Conservation (phyloP, 2,797 vertebrate species). For the Myiotriccus ornatus region DNA sequence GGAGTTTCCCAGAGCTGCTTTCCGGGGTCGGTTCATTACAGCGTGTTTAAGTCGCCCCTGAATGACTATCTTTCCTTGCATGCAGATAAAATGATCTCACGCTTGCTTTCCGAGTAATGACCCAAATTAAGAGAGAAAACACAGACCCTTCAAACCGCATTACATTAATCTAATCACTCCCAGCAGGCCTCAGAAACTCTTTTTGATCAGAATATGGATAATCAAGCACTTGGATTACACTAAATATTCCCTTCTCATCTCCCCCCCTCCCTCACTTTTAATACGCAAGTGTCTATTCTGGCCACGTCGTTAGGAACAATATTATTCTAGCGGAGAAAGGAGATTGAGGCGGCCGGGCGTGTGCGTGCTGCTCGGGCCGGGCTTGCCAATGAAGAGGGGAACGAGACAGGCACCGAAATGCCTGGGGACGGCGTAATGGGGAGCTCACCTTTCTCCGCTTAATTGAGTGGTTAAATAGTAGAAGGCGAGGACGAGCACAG, state of each 20-base stretch:
- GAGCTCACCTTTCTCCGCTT: conserved; percentile 68
- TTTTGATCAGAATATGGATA: conserved; percentile 84
- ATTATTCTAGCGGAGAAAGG: conserved; percentile 79
- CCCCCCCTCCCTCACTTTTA: conserved; percentile 74
- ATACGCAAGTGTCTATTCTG: conserved; percentile 84
- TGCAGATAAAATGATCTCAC: conserved; percentile 85
- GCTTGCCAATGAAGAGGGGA: conserved; percentile 80
- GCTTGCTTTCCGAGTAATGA: conserved; percentile 92
- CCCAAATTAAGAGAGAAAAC: conserved; percentile 93
- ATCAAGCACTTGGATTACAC: conserved; percentile 89
- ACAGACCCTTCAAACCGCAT: conserved; percentile 91
- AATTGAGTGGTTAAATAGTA: conserved; percentile 59
- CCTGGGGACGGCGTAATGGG: conserved; percentile 66
- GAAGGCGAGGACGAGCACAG: conserved; percentile 34
- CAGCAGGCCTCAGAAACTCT: conserved; percentile 85
- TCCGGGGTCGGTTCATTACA: conserved; percentile 24
- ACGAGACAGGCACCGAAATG: conserved; percentile 70
- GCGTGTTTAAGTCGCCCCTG: conserved; percentile 13
- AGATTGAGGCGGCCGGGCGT: conserved; percentile 68
- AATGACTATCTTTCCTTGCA: conserved; percentile 69
- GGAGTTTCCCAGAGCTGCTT: conserved; percentile 3
- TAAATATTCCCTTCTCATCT: conserved; percentile 70
- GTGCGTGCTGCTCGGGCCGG: conserved; percentile 81
- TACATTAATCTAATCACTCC: conserved; percentile 92
- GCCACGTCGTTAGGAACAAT: conserved; percentile 88